Percentiles rank a stretch among this genome's conserved stretches.
Evolutionary conservation across 2,888 invertebrate genomes (phyloP).

Genomic region (Tiphia femorata): DNA sequence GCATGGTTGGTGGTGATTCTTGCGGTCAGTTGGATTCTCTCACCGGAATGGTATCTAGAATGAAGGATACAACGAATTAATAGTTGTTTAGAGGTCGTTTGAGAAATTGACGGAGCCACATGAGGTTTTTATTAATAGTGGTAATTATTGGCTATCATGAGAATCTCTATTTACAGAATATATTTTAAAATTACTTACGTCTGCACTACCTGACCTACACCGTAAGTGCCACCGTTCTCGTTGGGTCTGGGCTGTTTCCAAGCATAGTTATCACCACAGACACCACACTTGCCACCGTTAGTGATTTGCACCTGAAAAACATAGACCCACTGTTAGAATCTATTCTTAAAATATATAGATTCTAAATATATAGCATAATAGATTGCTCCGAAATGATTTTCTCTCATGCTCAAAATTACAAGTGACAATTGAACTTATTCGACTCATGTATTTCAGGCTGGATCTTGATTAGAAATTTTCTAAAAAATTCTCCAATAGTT

Average conservation of each 20-base stretch:
- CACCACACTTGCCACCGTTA: constrained; percentile 71
- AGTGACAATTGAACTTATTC: too few species aligned
- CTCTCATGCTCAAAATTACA: too few species aligned
- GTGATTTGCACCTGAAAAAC: constrained; percentile 9
- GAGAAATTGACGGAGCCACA: too few species aligned
- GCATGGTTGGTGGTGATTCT: constrained; percentile 69
- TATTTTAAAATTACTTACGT: constrained; percentile 52
- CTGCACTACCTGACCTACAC: constrained; percentile 69
- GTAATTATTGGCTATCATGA: too few species aligned
- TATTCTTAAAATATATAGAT: not conserved
- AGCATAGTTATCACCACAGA: constrained; percentile 72
- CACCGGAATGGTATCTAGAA: constrained; percentile 56
- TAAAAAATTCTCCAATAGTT: not conserved
- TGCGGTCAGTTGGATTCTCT: constrained; percentile 59
- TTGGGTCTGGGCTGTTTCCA: constrained; percentile 69
- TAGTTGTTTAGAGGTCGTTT: too few species aligned
- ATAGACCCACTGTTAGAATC: not conserved
- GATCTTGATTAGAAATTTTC: too few species aligned
- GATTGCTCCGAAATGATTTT: too few species aligned
- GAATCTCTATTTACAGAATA: too few species aligned
- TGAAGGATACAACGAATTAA: too few species aligned
- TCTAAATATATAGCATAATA: too few species aligned
- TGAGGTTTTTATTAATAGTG: too few species aligned
- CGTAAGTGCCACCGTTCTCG: constrained; percentile 72
- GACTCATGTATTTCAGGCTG: too few species aligned